Evolutionary conservation across 2,113 vertebrate genomes (phyloP).

Genomic region (Isurus oxyrinchus): DNA sequence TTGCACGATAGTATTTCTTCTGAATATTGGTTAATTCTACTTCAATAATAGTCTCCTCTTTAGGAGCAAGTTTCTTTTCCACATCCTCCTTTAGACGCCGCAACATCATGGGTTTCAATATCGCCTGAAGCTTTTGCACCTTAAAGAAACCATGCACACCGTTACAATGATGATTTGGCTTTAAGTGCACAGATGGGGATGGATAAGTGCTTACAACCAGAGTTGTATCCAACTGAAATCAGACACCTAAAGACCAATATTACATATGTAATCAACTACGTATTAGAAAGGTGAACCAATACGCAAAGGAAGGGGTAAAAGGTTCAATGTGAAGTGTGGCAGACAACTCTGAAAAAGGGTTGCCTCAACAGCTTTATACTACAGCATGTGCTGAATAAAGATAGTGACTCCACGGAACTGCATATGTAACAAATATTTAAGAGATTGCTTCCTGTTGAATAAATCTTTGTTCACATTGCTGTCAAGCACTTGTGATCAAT

Average conservation of each 20-base stretch:
- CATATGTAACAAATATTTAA: background rate
- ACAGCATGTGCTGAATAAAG: background rate
- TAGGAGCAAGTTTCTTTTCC: slow-evolving; percentile 95
- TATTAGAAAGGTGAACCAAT: background rate
- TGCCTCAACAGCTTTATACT: background rate
- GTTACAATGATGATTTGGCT: background rate
- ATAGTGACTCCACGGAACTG: too few species aligned
- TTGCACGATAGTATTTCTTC: slow-evolving; percentile 96
- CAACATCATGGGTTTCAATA: slow-evolving; percentile 98
- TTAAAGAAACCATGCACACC: slow-evolving; percentile 46
- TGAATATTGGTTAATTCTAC: slow-evolving; percentile 98
- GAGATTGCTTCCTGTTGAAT: background rate
- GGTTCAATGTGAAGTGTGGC: background rate
- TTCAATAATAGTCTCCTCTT: slow-evolving; percentile 97
- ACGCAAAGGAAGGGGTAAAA: background rate
- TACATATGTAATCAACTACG: background rate
- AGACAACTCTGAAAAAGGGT: background rate
- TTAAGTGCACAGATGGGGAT: background rate
- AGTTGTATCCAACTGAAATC: background rate
- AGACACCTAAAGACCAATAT: background rate
- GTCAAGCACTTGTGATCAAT: background rate
- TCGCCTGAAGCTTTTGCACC: slow-evolving; percentile 95
- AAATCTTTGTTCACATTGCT: background rate
- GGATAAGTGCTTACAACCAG: background rate
- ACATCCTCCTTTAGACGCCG: slow-evolving; percentile 94